Base-by-base conservation (phyloP, 2,797 vertebrate species). In the Enteromius radiatus region DNA sequence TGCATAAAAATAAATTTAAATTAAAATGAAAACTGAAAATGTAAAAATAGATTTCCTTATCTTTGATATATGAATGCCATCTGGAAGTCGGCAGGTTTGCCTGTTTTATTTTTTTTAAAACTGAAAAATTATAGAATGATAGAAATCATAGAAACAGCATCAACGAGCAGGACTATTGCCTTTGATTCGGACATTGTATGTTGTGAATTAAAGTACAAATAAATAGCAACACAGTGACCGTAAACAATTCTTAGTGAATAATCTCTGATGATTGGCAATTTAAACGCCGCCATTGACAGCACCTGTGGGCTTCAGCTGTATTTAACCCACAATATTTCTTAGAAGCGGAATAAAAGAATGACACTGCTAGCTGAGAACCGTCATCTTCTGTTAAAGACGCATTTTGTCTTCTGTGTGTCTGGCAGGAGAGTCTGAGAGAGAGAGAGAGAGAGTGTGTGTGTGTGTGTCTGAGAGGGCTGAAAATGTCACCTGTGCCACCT, bases 401-500 rank as follows among this genome's bases (percentile, higher is more conserved):
- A 43, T 33, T 59, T 43, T 63, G 54, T 70, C 56, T 52, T 81
- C 54, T 19, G 10, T 78, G 59, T 38, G 43, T 68, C 47, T 63
- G 56, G 33, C 71, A 56, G 23, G 38, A 43, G 74, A 28, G 23
- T 9, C 36, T 61, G 38, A 12, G 31, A 3, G 28, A 8, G 12
- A 17, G 26, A 33, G 33, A 41, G 17, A 6, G 52, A 11, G 26
- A 28, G 33, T 63, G 26, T 61, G 23, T 43, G 15, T 38, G 38
- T 63, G 64, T 59, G 6, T 71, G 67, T 80, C 12, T 70, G 52
- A 10, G 19, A 26, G 68, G 76, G 47, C 21, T 64, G 33, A 52
- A 75, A 81, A 81, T 54, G 43, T 49, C 80, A 74, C 61, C 70
- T 75, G 41, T 81, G 59, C 70, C 80, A 82, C 80, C 71, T 82